Percentiles rank a stretch among this genome's conserved stretches.
Evolutionary conservation across 2,797 vertebrate species (phyloP).

Genomic region (Siniperca obscura): DNA sequence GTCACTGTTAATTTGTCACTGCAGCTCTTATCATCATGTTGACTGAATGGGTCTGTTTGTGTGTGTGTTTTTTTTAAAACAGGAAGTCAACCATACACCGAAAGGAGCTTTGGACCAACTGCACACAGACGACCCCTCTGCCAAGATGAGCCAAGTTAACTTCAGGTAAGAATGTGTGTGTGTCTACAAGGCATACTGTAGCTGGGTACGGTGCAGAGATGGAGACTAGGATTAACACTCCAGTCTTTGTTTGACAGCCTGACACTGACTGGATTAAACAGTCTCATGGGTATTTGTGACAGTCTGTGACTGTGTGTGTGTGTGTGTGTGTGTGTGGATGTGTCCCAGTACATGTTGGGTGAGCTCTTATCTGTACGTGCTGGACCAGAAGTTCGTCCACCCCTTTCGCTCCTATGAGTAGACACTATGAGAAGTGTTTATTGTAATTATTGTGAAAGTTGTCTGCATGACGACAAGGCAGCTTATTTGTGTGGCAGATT

Average conservation of each 20-base stretch:
- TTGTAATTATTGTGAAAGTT: neutral
- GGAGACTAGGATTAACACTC: slow-evolving; percentile 61
- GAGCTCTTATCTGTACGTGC: neutral
- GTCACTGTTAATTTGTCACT: slow-evolving; percentile 14
- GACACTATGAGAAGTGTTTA: neutral
- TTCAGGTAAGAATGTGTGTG: slow-evolving; percentile 70
- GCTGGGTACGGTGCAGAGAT: slow-evolving; percentile 2
- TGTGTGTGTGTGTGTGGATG: neutral
- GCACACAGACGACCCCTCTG: slow-evolving; percentile 39
- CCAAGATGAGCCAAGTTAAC: slow-evolving; percentile 70
- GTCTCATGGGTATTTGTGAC: neutral
- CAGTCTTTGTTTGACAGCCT: slow-evolving; percentile 68
- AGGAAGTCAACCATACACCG: slow-evolving; percentile 75
- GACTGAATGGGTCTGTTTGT: slow-evolving; percentile 10
- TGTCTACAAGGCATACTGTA: slow-evolving; percentile 1
- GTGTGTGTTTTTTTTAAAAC: slow-evolving; percentile 19
- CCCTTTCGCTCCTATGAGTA: neutral
- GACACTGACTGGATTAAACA: slow-evolving; percentile 67
- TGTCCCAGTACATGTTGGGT: neutral
- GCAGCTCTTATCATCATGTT: neutral
- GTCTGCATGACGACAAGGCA: neutral
- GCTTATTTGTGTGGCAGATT: neutral
- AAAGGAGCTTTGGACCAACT: slow-evolving; percentile 70
- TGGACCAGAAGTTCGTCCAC: neutral
- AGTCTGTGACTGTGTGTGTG: neutral